Evolutionary conservation across 2,797 vertebrate species (phyloP).

Genomic region (Arctocebus calabarensis): DNA sequence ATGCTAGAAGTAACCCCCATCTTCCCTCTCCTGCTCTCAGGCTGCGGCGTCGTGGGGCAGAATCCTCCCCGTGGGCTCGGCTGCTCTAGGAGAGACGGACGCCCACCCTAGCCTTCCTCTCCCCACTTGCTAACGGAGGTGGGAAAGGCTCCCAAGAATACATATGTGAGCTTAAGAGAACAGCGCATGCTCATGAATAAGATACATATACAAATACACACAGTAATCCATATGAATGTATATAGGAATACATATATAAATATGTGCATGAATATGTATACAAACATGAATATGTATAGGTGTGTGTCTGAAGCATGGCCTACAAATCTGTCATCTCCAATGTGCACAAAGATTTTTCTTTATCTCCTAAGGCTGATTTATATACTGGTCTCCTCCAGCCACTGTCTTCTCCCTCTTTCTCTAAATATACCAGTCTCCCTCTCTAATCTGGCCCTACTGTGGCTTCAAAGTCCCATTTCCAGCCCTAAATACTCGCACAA

Average conservation of each 20-base stretch:
- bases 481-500: neutral
- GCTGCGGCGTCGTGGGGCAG: neutral
- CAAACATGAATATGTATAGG: slow-evolving; percentile 83
- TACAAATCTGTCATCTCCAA: slow-evolving; percentile 81
- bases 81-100: neutral
- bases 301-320: slow-evolving; percentile 81
- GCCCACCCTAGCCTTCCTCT: neutral
- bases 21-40: neutral
- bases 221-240: slow-evolving; percentile 82
- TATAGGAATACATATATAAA: slow-evolving; percentile 81
- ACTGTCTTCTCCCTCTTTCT: neutral
- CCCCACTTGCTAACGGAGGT: slow-evolving; percentile 36
- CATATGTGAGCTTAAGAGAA: slow-evolving; percentile 72
- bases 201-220: slow-evolving; percentile 80
- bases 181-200: slow-evolving; percentile 74
- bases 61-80: neutral
- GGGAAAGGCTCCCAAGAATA: slow-evolving; percentile 69
- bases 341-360: slow-evolving; percentile 77
- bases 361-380: slow-evolving; percentile 69
- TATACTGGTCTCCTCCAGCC: slow-evolving; percentile 64
- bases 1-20: slow-evolving; percentile 9
- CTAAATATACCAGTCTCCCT: neutral
- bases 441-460: neutral
- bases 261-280: slow-evolving; percentile 84
- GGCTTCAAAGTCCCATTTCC: neutral